phyloP scores from a whole-genome alignment of 2,797 vertebrate genomes.

The Sebastes hubbsi region DNA sequence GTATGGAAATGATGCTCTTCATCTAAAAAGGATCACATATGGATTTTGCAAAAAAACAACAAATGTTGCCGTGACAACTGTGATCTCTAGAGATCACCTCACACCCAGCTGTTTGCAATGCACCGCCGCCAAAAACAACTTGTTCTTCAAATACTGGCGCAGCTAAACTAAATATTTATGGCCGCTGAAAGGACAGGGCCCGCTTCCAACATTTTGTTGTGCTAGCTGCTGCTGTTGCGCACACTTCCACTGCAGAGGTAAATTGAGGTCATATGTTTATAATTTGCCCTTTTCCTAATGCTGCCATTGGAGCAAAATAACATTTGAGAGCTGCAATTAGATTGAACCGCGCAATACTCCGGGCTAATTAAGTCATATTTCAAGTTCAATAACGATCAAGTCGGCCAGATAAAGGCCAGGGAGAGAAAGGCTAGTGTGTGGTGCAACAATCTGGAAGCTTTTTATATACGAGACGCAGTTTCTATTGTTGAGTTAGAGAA shows the following conservation, averaged over 20 bases:
- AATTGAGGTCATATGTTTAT: conserved; percentile 68
- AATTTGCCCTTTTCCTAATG: conserved; percentile 72
- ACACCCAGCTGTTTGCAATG: conserved; percentile 43
- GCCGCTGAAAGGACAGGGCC: conserved; percentile 53
- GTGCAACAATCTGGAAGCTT: conserved; percentile 41
- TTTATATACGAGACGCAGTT: conserved; percentile 11
- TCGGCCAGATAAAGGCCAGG: conserved; percentile 73
- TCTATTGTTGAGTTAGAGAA: conserved; percentile 29
- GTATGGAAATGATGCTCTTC: not conserved
- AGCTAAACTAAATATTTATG: conserved; percentile 66
- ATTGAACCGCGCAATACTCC: conserved; percentile 64
- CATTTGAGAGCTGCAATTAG: conserved; percentile 75
- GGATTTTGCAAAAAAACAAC: not conserved
- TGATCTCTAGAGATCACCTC: conserved; percentile 50
- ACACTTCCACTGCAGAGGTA: conserved; percentile 49
- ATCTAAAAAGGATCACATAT: not conserved
- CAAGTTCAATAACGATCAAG: conserved; percentile 78
- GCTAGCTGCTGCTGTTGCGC: conserved; percentile 42
- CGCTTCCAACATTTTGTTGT: conserved; percentile 52
- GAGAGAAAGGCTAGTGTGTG: conserved; percentile 25
- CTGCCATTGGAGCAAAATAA: conserved; percentile 69
- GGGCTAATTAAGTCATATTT: conserved; percentile 82
- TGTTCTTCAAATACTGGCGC: conserved; percentile 42
- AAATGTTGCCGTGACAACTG: conserved; percentile 38
- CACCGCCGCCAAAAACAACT: conserved; percentile 51